Evolutionary conservation across 1,140 invertebrate species (phyloP), one percentile per base, ranked within the genome.

Genomic region (Procambarus virginalis): DNA sequence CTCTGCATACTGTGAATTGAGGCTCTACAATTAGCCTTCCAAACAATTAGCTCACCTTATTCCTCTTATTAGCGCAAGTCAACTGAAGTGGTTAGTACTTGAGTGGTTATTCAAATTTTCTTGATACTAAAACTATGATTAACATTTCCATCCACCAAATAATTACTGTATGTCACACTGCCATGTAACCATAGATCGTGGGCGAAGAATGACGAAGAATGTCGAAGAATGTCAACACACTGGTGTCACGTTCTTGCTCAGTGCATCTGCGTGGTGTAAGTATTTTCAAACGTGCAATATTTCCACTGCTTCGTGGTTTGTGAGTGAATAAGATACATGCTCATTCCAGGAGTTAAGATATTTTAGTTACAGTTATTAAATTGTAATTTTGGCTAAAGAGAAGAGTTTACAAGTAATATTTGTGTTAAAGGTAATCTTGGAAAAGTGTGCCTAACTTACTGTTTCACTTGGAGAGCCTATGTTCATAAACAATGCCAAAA

Each of bases 41-140:
- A 46, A 55, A 80, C 49, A 17, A 3, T 80, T 80, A 80, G 78
- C 78, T 58, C 49, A 55, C 49, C 55, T 51, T 58, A 80, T 58
- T 80, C 78, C 55, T 34, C 20, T 80, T 80, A 46, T 80, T 80
- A 80, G 78, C 78, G n/a, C 49, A 80, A 6, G 22, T 73, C 68
- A 73, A 34, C n/a, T 73, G 10, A 34, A 34, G 68, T 34, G 22
- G 68, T 73, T 73, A 73, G 68, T 73, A 73, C 64, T 46, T 49
- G 20, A 51, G 77, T 12, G 4, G 49, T 55, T 80, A n/a, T 46
- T 80, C 20, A 22, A 58, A 58, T 55, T 80, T 80, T 55, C 78
- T 58, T 55, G 49, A 58, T 17, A 34, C 68, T 73, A 73, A 22
- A 14, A 8, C 22, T 73, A 34, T 34, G 68, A 22, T 73, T 68